Percentiles rank a stretch among this genome's conserved stretches.
Conservation (phyloP, 2,113 vertebrate genomes). For the Cebidichthys violaceus region DNA sequence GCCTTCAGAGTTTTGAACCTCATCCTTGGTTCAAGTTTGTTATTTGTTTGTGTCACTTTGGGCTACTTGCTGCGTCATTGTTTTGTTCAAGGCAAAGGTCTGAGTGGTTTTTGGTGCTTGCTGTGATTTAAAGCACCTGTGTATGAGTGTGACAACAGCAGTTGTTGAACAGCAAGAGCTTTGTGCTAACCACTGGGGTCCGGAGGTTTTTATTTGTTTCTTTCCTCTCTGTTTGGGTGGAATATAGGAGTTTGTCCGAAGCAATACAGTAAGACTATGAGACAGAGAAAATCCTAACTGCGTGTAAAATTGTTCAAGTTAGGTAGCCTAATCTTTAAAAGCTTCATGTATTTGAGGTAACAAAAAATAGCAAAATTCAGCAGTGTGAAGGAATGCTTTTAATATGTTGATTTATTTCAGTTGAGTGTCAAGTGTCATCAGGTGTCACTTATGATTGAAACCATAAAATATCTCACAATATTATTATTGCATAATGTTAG, state of each 20-base stretch:
- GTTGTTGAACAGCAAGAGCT: slow-evolving; percentile 44
- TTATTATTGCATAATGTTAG: not conserved
- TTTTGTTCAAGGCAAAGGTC: slow-evolving; percentile 70
- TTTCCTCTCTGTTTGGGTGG: slow-evolving; percentile 24
- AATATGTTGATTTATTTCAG: not conserved
- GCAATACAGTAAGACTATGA: slow-evolving; percentile 4
- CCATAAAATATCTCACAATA: not conserved
- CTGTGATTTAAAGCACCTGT: slow-evolving; percentile 69
- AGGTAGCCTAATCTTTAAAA: not conserved
- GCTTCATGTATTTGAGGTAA: not conserved
- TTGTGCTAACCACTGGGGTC: slow-evolving; percentile 64
- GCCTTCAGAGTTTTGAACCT: not conserved
- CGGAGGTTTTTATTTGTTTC: slow-evolving; percentile 57
- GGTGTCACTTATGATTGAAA: not conserved
- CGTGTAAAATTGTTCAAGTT: slow-evolving; percentile 4
- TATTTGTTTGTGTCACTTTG: slow-evolving; percentile 55
- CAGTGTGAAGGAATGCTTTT: not conserved
- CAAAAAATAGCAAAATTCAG: not conserved
- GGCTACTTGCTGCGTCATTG: slow-evolving; percentile 60
- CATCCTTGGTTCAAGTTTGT: slow-evolving; percentile 34
- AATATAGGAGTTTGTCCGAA: slow-evolving; percentile 34
- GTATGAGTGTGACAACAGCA: slow-evolving; percentile 23
- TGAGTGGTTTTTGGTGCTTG: slow-evolving; percentile 51
- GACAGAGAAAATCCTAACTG: not conserved
- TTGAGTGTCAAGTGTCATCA: not conserved